phyloP scores from a whole-genome alignment of 2,888 invertebrate genomes.

The Cheilosia grossa region DNA sequence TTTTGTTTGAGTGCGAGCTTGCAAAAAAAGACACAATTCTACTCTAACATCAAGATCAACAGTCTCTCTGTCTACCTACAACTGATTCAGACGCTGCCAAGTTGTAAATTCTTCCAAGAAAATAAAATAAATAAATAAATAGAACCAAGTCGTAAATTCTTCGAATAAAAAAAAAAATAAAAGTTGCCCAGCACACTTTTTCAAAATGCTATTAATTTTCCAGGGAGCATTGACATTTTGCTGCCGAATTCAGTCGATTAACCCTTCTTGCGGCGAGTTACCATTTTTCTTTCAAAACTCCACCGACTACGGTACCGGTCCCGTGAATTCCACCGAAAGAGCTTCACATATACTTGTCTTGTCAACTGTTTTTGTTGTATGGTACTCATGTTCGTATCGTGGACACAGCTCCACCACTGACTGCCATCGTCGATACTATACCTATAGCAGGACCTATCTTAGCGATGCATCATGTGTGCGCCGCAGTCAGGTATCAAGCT shows the following conservation, averaged over 20 bases:
- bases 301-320: conserved; percentile 9
- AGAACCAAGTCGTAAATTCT: too few relatives aligned
- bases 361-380: conserved; percentile 53
- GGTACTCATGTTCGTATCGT: conserved; percentile 53
- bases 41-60: too few relatives aligned
- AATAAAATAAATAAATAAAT: too few relatives aligned
- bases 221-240: conserved; percentile 64
- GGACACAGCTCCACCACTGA: conserved; percentile 36
- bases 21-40: too few relatives aligned
- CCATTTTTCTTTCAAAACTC: conserved; percentile 29
- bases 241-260: conserved; percentile 59
- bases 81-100: too few relatives aligned
- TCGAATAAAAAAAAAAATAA: too few relatives aligned
- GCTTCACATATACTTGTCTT: not conserved
- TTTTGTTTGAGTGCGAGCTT: too few relatives aligned
- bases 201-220: not conserved
- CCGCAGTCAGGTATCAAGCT: conserved; percentile 51
- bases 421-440: conserved; percentile 22
- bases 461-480: conserved; percentile 61
- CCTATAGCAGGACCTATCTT: conserved; percentile 29
- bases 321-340: not conserved
- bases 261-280: conserved; percentile 43
- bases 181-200: not conserved
- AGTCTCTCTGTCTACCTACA: too few relatives aligned
- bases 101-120: too few relatives aligned